Conservation (phyloP, 2,797 vertebrate species). For the Chrosomus eos region DNA sequence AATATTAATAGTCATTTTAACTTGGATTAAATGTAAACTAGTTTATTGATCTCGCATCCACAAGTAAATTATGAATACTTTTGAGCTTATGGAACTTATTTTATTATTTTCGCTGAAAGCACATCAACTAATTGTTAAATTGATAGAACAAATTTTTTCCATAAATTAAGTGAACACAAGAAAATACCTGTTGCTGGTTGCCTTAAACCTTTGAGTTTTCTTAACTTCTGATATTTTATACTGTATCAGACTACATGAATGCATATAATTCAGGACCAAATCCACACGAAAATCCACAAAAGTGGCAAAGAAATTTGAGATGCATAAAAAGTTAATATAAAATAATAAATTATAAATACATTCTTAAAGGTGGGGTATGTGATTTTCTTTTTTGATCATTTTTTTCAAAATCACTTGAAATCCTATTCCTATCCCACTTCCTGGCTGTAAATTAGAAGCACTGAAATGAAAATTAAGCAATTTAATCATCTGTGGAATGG, state of each 20-base stretch:
- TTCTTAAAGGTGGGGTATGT: no score
- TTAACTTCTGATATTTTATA: background rate
- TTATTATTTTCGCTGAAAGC: background rate
- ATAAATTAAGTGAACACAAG: background rate
- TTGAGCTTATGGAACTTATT: background rate
- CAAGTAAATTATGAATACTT: no score
- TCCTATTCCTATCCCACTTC: no score
- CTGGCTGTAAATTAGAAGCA: no score
- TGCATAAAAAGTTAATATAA: background rate
- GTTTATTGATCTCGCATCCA: background rate
- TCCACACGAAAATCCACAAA: background rate
- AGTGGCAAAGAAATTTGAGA: background rate
- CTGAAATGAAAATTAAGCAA: no score
- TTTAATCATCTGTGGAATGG: no score
- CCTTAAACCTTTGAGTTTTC: background rate
- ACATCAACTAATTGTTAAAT: background rate
- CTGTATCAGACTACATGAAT: background rate
- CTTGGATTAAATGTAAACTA: background rate
- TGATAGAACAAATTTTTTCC: background rate
- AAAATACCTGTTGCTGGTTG: background rate
- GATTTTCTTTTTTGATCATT: no score
- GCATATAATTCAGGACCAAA: background rate
- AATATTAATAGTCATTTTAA: background rate
- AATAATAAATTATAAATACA: background rate
- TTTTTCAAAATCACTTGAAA: no score